Base-by-base conservation (phyloP, 1,140 invertebrate species). In the Drosophila grimshawi region DNA sequence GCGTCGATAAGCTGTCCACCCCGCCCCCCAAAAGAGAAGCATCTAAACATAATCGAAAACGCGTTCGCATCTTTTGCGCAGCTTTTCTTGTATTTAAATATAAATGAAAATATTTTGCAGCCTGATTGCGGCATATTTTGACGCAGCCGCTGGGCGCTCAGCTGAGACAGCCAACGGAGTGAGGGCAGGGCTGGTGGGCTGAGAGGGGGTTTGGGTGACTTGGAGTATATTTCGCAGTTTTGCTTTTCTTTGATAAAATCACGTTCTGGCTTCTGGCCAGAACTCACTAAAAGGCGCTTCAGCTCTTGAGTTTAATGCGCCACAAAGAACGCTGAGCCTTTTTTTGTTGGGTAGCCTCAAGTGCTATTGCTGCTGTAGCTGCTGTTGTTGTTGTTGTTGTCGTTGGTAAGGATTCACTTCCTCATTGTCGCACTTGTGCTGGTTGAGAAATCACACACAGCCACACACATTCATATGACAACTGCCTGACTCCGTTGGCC, bases 91-190 rank as follows among this genome's bases (percentile, higher is more conserved):
- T 89, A 88, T 88, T 88, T 88, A 89, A 88, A 88, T 88, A 88
- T 88, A 88, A 88, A 88, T 88, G 83, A 89, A 88, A 88, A 88
- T 88, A 85, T 83, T 88, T 88, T 88, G 83, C 83, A 89, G 83
- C 73, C 80, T 78, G 85, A 88, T 88, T 89, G 83, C 85, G 83
- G 83, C 85, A 88, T 88, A 88, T 88, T 88, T 88, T 88, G 83
- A 88, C 77, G 85, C 83, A 88, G 80, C 85, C 83, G 78, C 68
- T 56, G 76, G 80, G 74, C 76, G 51, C 64, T 72, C 66, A 70
- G 60, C 53, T 70, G 43, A 59, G 59, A 63, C 59, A 70, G 59
- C 35, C 37, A 80, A 11, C 27, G 19, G 39, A 30, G 27, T 30
- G 10, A 19, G 27, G 52, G 56, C 39, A 5, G 8, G 8, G 39